Percentiles rank a stretch among this genome's conserved stretches.
These are phyloP conservation scores for Perizoma affinitatum DNA, from an alignment of 2,888 invertebrate species.

Conservation along the genomic window DNA sequence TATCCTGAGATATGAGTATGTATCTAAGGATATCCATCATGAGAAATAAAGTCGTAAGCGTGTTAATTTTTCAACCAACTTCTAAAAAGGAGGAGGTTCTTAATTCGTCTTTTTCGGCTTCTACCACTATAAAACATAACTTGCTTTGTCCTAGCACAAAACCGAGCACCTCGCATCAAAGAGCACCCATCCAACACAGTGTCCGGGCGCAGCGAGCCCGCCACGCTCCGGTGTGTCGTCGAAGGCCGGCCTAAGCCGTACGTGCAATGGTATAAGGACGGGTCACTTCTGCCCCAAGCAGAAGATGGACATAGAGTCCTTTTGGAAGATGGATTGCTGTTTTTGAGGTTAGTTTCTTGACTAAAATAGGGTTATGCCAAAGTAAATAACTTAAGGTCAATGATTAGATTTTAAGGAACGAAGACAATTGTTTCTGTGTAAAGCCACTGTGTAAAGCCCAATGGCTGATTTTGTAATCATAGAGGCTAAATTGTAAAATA, in stretches of 20 bases:
- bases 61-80: too few species aligned
- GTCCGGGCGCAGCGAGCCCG: conserved; percentile 98
- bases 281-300: conserved; percentile 90
- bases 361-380: too few species aligned
- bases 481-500: too few species aligned
- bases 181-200: conserved; percentile 99
- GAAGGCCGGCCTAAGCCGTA: conserved; percentile 96
- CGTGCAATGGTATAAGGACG: conserved; percentile 97
- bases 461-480: too few species aligned
- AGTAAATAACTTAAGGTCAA: too few species aligned
- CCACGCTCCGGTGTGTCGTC: conserved; percentile 98
- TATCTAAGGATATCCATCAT: too few species aligned
- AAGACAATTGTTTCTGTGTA: too few species aligned
- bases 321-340: conserved; percentile 96
- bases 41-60: too few species aligned
- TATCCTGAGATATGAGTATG: too few species aligned
- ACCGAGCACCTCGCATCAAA: conserved; percentile 95
- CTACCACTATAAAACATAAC: background rate
- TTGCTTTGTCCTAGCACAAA: conserved; percentile 86
- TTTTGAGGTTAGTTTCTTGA: conserved; percentile 84
- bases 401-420: too few species aligned
- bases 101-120: background rate
- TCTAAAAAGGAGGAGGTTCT: background rate
- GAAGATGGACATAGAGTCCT: conserved; percentile 95
- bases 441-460: too few species aligned